Evolutionary conservation across 2,797 vertebrate genomes (phyloP).

Genomic region (Periparus ater): DNA sequence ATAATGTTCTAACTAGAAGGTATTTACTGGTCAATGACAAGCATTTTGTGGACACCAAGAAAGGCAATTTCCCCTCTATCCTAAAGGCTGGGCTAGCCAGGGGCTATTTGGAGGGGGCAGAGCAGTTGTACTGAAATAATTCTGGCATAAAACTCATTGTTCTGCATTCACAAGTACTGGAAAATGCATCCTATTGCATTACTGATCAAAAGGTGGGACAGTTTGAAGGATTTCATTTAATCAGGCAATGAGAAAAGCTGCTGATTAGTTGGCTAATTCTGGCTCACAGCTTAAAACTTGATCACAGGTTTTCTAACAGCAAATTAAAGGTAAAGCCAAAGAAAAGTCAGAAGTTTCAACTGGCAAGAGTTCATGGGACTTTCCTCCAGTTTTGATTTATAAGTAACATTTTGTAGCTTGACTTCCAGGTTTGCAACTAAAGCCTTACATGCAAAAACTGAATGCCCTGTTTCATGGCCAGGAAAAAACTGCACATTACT

Average conservation of each 20-base stretch:
- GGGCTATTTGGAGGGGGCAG: not conserved
- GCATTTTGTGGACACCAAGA: not conserved
- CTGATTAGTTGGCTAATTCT: slow-evolving; percentile 36
- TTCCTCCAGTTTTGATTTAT: slow-evolving; percentile 1
- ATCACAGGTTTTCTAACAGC: slow-evolving; percentile 51
- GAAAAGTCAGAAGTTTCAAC: slow-evolving; percentile 18
- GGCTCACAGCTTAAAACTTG: slow-evolving; percentile 21
- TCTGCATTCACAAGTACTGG: slow-evolving; percentile 12
- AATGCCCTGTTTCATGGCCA: not conserved
- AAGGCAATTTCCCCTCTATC: not conserved
- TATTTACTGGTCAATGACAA: not conserved
- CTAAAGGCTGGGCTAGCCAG: not conserved
- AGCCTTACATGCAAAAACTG: not conserved
- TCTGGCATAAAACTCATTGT: slow-evolving; percentile 23
- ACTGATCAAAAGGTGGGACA: slow-evolving; percentile 28
- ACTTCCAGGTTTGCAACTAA: not conserved
- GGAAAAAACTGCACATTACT: not conserved
- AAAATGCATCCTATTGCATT: slow-evolving; percentile 9
- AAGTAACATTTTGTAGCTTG: not conserved
- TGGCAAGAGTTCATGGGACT: not conserved
- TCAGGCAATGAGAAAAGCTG: slow-evolving; percentile 16
- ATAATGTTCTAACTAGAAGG: not conserved
- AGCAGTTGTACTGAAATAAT: slow-evolving; percentile 1
- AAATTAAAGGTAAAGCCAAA: slow-evolving; percentile 42
- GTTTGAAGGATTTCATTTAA: slow-evolving; percentile 51